Conservation (phyloP, 2,797 vertebrate genomes). For the Aplochiton taeniatus region DNA sequence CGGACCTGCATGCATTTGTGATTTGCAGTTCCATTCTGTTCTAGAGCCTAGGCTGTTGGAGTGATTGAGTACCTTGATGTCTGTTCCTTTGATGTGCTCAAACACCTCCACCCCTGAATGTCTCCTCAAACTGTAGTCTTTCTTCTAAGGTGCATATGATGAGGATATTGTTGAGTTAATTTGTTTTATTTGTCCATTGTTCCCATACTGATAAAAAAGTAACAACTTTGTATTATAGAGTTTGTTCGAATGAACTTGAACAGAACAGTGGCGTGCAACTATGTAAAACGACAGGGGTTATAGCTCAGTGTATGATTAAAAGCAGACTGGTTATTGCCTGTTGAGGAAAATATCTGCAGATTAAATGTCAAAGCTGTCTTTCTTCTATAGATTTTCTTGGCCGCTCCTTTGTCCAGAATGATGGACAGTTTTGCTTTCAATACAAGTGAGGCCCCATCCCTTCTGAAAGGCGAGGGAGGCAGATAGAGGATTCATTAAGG, state of each 20-base stretch:
- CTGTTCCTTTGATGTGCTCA: too few species aligned
- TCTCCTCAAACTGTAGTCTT: too few species aligned
- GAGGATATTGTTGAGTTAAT: too few species aligned
- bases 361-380: conserved; percentile 72
- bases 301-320: conserved; percentile 55
- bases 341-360: conserved; percentile 71
- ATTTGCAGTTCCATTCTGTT: too few species aligned
- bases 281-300: conserved; percentile 56
- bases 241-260: not conserved
- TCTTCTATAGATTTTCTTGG: conserved; percentile 68
- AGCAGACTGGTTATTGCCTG: conserved; percentile 61
- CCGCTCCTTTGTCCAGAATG: conserved; percentile 73
- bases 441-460: conserved; percentile 67
- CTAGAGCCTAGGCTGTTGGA: too few species aligned
- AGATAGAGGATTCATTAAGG: not conserved
- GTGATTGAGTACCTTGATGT: too few species aligned
- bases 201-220: too few species aligned
- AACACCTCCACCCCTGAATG: too few species aligned
- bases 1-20: too few species aligned
- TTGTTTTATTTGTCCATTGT: too few species aligned
- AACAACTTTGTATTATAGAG: too few species aligned
- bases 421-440: conserved; percentile 76
- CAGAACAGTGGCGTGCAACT: conserved; percentile 28
- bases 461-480: conserved; percentile 64
- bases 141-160: too few species aligned